phyloP scores from a whole-genome alignment of 2,888 invertebrate species.

The Blomia tropicalis region DNA sequence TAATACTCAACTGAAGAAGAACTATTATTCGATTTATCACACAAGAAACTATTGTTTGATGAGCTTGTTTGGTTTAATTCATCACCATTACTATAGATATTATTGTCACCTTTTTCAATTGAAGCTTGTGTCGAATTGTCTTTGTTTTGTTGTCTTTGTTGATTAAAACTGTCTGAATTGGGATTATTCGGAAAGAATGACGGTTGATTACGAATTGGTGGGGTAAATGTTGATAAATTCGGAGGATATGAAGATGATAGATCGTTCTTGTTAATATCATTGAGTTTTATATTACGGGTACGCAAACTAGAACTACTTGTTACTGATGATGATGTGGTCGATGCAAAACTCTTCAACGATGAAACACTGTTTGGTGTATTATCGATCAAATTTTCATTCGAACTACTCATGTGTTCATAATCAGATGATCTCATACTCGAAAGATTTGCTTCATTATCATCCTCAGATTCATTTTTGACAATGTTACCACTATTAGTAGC shows the following conservation, averaged over 20 bases:
- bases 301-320: constrained; percentile 1
- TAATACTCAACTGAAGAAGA: not conserved
- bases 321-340: not conserved
- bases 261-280: not conserved
- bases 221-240: constrained; percentile 7
- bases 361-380: not conserved
- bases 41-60: not conserved
- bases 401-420: not conserved
- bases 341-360: not conserved
- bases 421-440: constrained; percentile 16
- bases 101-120: not conserved
- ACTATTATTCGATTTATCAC: not conserved
- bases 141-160: no score
- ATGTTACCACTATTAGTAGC: not conserved
- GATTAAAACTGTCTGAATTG: not conserved
- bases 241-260: not conserved
- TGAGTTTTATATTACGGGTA: not conserved
- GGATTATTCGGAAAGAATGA: not conserved
- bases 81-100: not conserved
- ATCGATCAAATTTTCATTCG: not conserved
- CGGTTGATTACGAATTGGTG: constrained; percentile 2
- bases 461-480: not conserved
- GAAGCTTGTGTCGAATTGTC: not conserved
- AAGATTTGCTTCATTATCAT: constrained; percentile 28
- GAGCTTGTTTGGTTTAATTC: not conserved